Evolutionary conservation across 2,888 invertebrate species (phyloP), one percentile per base, ranked within the genome.

Genomic region (Mesorhabditis sp.): DNA sequence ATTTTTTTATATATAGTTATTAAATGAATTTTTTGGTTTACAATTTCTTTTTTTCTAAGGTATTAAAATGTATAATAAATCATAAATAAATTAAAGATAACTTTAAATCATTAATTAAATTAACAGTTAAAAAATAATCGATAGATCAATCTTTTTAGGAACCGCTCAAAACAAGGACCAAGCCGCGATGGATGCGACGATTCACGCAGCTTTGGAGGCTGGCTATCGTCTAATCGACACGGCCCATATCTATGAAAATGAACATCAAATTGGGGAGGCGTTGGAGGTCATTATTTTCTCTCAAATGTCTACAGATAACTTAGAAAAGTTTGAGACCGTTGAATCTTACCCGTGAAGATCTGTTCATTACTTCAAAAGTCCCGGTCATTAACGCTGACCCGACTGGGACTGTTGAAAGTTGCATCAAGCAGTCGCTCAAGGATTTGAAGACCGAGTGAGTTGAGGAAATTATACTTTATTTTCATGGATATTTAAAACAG

Each of bases 341-440:
- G 85, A 89, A 89, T 45, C 87, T 93, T 13, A 88, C 87, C 41
- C 88, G 93, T 70, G 88, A 90, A 75, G 92, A 93, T 83, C 89
- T 93, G 69, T 92, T 92, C 84, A 89, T 93, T 28, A 92, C 92
- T 4, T 91, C 92, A 43, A 93, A 93, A 88, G 87, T 93, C 74
- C 89, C 92, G 1, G 75, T 74, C 43, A 41, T 71, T 5, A 72
- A 78, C 67, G 74, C 71, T 4, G 74, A 78, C 41, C 72, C 76
- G 6, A 71, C 70, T 6, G 70, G 69, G n/a, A 67, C 73, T 58
- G 71, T 72, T 6, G 71, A 77, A 64, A 67, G 70, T 67, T 70
- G 74, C 64, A 62, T 80, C 6, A 64, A 72, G 67, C 75, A 74
- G 67, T 75, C 77, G 42, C 71, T 80, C 42, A 68, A 73, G 42